A percentile compares a stretch with the other conserved stretches of the same genome.
Conservation (phyloP, 2,113 vertebrate genomes). For the Charina bottae region DNA sequence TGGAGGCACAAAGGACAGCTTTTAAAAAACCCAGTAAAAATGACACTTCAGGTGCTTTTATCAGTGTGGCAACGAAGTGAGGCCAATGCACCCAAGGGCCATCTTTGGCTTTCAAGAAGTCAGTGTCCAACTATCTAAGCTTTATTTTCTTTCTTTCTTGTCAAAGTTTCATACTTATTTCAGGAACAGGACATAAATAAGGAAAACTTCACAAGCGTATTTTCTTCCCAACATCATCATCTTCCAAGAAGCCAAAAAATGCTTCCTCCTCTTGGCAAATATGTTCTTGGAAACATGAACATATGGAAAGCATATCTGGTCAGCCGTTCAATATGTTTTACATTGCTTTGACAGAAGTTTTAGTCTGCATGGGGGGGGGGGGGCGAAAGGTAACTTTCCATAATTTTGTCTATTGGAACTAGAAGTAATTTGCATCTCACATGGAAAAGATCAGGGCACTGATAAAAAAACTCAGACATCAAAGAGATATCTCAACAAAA, state of each 20-base stretch:
- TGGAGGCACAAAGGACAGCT: slow-evolving; percentile 35
- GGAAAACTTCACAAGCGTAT: neutral
- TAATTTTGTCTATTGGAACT: slow-evolving; percentile 1
- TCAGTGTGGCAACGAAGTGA: neutral
- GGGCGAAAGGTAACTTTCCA: neutral
- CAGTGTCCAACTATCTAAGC: slow-evolving; percentile 13
- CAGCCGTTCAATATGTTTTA: slow-evolving; percentile 9
- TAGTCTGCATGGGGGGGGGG: slow-evolving; percentile 1
- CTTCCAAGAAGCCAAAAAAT: neutral
- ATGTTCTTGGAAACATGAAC: no score
- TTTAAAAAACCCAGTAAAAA: neutral
- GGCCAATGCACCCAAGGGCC: slow-evolving; percentile 24
- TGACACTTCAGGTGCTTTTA: slow-evolving; percentile 11
- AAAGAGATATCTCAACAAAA: neutral
- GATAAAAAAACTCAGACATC: neutral
- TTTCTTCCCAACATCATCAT: neutral
- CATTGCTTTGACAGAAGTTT: neutral
- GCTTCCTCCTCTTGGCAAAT: neutral
- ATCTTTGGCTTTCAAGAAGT: slow-evolving; percentile 31
- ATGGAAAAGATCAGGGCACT: neutral
- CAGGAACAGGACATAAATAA: neutral
- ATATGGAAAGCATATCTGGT: neutral
- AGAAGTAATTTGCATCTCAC: neutral
- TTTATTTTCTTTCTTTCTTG: neutral
- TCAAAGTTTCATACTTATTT: neutral